phyloP scores from a whole-genome alignment of 2,113 vertebrate genomes.

The Sinocyclocheilus rhinocerous region DNA sequence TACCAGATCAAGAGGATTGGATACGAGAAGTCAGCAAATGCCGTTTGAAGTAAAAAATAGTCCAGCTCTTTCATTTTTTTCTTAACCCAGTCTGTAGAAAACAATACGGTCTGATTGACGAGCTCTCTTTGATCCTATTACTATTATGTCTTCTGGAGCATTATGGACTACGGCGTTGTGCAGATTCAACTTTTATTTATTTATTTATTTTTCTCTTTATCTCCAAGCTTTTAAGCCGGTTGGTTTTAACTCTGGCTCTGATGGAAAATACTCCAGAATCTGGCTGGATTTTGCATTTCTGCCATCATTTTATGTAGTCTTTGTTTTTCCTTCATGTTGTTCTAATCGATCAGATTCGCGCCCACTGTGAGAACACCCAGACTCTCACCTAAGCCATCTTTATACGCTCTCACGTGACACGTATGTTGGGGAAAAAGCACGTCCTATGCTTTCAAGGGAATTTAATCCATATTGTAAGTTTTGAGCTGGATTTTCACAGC shows the following conservation, averaged over 20 bases:
- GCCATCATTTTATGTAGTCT: constrained; percentile 7
- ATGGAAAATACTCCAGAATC: constrained; percentile 31
- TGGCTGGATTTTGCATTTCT: constrained; percentile 1
- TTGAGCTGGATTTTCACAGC: constrained; percentile 2
- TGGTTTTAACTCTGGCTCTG: constrained; percentile 5
- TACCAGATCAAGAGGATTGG: constrained; percentile 17
- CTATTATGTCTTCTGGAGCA: constrained; percentile 38
- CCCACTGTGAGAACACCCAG: constrained; percentile 9
- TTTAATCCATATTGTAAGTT: not conserved
- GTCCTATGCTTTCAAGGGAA: not conserved
- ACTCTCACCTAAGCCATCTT: not conserved
- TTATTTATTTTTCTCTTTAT: not conserved
- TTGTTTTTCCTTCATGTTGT: not conserved
- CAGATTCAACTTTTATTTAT: constrained; percentile 18
- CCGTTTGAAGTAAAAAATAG: constrained; percentile 21
- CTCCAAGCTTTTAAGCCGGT: constrained; percentile 19
- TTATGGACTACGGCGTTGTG: constrained; percentile 24
- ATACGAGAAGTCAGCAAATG: not conserved
- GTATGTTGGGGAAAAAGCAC: not conserved
- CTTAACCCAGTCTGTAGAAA: constrained; percentile 17
- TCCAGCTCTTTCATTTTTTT: not conserved
- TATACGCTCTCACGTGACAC: not conserved
- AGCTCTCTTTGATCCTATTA: constrained; percentile 13
- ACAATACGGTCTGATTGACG: too few relatives aligned
- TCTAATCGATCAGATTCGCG: not conserved